Conservation (phyloP, 1,140 invertebrate genomes). For the Protaetia brevitarsis region DNA sequence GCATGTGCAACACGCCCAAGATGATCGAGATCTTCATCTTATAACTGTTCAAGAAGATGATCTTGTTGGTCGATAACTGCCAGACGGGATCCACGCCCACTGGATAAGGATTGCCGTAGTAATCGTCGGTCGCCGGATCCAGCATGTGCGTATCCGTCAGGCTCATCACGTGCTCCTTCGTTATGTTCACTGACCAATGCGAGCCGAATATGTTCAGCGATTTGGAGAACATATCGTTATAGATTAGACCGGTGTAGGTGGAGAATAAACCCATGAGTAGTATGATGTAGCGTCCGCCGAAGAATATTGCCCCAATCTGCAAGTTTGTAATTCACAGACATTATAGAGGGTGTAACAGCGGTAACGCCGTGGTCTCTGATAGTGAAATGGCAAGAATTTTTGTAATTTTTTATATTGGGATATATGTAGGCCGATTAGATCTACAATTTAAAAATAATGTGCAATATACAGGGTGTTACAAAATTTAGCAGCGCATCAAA, state of each 20-base stretch:
- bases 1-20: conserved; percentile 87
- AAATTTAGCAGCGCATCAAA: too few species aligned
- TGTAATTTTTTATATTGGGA: too few species aligned
- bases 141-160: conserved; percentile 57
- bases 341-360: neutral
- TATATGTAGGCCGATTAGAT: too few species aligned
- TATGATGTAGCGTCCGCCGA: conserved; percentile 96
- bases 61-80: conserved; percentile 81
- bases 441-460: too few species aligned
- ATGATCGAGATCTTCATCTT: conserved; percentile 97
- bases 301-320: conserved; percentile 96
- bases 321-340: conserved; percentile 28
- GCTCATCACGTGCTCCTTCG: conserved; percentile 19
- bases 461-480: too few species aligned
- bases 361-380: too few species aligned
- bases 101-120: conserved; percentile 69
- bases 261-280: conserved; percentile 97
- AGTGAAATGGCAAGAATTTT: too few species aligned
- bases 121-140: conserved; percentile 60
- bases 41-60: conserved; percentile 88
- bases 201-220: conserved; percentile 96
- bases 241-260: conserved; percentile 97
- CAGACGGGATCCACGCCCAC: conserved; percentile 93
- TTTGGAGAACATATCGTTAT: conserved; percentile 98
- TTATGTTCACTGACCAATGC: conserved; percentile 66